phyloP scores from a whole-genome alignment of 1,140 invertebrate species.

The Cherax destructor region DNA sequence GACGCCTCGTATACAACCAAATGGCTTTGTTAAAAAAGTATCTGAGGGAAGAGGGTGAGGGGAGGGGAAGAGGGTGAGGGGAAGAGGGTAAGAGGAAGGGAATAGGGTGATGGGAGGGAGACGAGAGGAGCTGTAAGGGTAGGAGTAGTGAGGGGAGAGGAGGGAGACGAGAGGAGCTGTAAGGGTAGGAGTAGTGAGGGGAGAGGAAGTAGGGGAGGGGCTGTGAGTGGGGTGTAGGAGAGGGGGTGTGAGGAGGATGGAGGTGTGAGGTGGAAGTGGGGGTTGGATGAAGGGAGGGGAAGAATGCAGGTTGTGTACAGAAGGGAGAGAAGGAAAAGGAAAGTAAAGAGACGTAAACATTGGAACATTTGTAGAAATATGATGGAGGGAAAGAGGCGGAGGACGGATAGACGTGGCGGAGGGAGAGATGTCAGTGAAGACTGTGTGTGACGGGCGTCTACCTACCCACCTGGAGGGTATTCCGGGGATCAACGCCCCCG shows the following conservation, averaged over 20 bases:
- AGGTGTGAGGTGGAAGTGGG: too few relatives aligned
- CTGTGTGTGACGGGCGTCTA: too few relatives aligned
- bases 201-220: too few relatives aligned
- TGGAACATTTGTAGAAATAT: background rate
- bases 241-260: background rate
- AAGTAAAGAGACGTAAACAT: background rate
- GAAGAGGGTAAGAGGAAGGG: background rate
- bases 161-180: background rate
- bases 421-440: too few relatives aligned
- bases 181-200: background rate
- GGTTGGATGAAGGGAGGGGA: background rate
- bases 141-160: background rate
- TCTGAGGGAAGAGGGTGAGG: conserved; percentile 3
- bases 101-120: background rate
- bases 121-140: background rate
- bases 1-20: conserved; percentile 51
- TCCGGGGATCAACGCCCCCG: too few relatives aligned
- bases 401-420: too few relatives aligned
- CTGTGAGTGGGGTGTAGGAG: background rate
- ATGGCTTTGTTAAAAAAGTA: conserved; percentile 66
- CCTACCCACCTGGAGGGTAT: too few relatives aligned
- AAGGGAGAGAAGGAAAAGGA: background rate
- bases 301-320: background rate
- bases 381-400: too few relatives aligned
- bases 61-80: background rate